Evolutionary conservation across 2,113 vertebrate species (phyloP).

Genomic region (Columbina picui): DNA sequence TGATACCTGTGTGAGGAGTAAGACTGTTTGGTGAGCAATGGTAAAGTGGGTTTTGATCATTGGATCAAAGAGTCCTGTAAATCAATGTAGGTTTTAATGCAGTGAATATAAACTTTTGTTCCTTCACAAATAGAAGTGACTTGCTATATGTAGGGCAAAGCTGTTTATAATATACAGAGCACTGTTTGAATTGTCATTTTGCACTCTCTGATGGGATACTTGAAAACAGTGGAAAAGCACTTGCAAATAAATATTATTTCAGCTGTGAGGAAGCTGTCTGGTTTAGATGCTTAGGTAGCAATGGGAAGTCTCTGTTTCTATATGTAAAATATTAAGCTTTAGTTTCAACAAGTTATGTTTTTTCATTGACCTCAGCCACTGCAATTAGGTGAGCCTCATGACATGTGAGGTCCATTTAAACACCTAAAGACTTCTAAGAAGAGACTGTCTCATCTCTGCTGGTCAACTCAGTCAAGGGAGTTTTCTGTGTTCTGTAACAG

Average conservation of each 20-base stretch:
- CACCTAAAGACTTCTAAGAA: background rate
- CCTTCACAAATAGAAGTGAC: background rate
- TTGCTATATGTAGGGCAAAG: slow-evolving; percentile 24
- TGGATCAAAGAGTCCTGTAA: slow-evolving; percentile 51
- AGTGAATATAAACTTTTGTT: background rate
- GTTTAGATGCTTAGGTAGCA: background rate
- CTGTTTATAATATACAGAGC: background rate
- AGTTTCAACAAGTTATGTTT: background rate
- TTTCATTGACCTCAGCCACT: background rate
- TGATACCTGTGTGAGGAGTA: background rate
- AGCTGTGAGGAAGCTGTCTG: background rate
- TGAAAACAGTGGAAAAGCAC: background rate
- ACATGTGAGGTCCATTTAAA: background rate
- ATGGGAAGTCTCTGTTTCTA: background rate
- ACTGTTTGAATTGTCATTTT: background rate
- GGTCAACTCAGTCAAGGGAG: background rate
- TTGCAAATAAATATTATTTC: background rate
- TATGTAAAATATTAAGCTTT: background rate
- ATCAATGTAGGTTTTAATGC: background rate
- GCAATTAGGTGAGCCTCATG: background rate
- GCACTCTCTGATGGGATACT: background rate
- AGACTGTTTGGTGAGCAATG: background rate
- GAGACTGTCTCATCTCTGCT: background rate
- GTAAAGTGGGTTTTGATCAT: slow-evolving; percentile 44
- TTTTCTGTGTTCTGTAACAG: background rate